Evolutionary conservation across 2,888 invertebrate species (phyloP), one percentile per base, ranked within the genome.

Genomic region (Eupithecia vulgata): DNA sequence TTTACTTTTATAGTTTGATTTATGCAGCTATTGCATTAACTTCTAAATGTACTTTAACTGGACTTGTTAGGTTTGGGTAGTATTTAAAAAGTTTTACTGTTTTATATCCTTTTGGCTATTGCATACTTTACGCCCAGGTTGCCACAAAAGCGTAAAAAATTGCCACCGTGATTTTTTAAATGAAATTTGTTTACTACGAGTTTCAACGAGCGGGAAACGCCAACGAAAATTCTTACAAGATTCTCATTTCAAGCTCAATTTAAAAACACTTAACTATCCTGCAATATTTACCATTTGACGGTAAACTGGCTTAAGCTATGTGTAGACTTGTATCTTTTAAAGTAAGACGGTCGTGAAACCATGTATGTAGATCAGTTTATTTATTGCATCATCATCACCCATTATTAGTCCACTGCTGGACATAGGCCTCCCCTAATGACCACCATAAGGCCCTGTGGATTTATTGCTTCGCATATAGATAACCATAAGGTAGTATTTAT

Each of bases 161-260:
- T 61, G 15, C 17, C 5, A 61, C 34, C 34, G 7, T 17, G 17
- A 61, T 34, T 34, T 30, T 59, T 17, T 59, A 87, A 17, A 89
- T 88, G 89, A 89, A 91, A 91, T 92, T 91, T 91, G 87, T 88
- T 89, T 90, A 21, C 89, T 87, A 86, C 42, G 35, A 34, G 61
- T 45, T 64, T 35, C 21, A 34, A 84, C 74, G 79, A 78, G 80
- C 80, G 76, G 80, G 40, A 21, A 40, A 64, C 52, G 74, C 73
- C 70, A 81, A 79, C 78, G 81, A 88, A 89, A 88, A 87, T 88
- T 87, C 85, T 85, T 75, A 79, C 86, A 85, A 88, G 87, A 88
- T 90, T 89, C 88, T 90, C 88, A 90, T 91, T 91, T 91, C 90
- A 90, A 87, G 91, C 91, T 90, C 88, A 90, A 91, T 91, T 92